Base-by-base conservation (phyloP, 2,888 invertebrate genomes). In the Conus canariensis region DNA sequence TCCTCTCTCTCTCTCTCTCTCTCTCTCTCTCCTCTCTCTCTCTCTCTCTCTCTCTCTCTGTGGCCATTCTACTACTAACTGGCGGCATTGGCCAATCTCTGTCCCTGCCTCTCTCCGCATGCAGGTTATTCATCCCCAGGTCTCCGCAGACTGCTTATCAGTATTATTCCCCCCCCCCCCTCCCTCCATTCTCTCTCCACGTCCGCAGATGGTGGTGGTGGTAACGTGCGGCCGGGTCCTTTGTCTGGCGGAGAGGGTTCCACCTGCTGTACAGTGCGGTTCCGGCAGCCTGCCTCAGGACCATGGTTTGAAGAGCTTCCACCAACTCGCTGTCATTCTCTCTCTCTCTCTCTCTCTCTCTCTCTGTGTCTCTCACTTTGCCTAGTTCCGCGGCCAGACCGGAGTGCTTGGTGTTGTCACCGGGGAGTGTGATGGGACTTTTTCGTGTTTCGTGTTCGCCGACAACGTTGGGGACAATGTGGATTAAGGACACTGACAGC, bases 251-350 rank as follows among this genome's bases (percentile, higher is more conserved):
- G 59, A 60, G 59, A 56, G 85, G 12, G 9, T 22, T 82, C 82
- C 82, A 85, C 25, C 59, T 85, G 85, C 25, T 60, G 85, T 56
- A 64, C 4, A 64, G 60, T 16, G 16, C 12, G 10, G 12, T 14
- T 10, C 16, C 60, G 16, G 12, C 16, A 64, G 60, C 16, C 60
- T 64, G 16, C 60, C 4, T 64, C 10, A 10, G 16, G 10, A 64
- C 10, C 60, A 64, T 30, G 30, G 30, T 30, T 30, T 30, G 30
- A 30, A 30, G 30, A 30, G 30, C 30, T 30, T 80, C 86, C 87
- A 74, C 87, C 59, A 56, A 83, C 82, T 87, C 87, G 82, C 82
- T 87, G 25, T 87, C 87, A 83, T 83, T 90, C 87, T 90, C 87
- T 87, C 64, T 77, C 82, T 77, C 25, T 77, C 30, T 25, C 70